A percentile compares a stretch with the other conserved stretches of the same genome.
These are phyloP conservation scores for Polydrusus tereticollis DNA, from an alignment of 2,888 invertebrate species.

Conservation along the genomic window DNA sequence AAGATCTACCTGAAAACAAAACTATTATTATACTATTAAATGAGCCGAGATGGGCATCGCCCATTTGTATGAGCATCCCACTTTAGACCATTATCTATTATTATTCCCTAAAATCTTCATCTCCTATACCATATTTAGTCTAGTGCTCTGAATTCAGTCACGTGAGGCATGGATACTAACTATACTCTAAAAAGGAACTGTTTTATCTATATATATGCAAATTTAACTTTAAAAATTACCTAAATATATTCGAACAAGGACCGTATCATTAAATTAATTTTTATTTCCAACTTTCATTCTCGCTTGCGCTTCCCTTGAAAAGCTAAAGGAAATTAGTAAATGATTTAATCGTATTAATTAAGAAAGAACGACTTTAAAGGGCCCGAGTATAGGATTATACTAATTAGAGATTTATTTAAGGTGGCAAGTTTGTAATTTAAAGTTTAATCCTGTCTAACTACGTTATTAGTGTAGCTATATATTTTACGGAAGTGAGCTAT, in stretches of 20 bases:
- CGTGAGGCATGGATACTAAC: too few relatives aligned
- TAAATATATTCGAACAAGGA: not conserved
- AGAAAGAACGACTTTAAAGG: constrained; percentile 27
- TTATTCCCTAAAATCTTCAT: too few relatives aligned
- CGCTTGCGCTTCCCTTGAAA: not conserved
- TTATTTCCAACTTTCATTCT: constrained; percentile 1
- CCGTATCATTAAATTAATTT: not conserved
- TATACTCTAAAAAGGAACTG: too few relatives aligned
- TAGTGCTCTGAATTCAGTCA: too few relatives aligned
- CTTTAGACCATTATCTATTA: too few relatives aligned
- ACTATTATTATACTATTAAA: too few relatives aligned
- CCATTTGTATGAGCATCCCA: too few relatives aligned
- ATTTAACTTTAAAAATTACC: not conserved
- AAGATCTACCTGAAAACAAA: too few relatives aligned
- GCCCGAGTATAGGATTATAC: constrained; percentile 51
- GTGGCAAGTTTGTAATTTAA: constrained; percentile 39
- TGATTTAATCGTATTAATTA: constrained; percentile 39
- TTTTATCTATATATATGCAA: too few relatives aligned
- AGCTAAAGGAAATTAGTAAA: constrained; percentile 20
- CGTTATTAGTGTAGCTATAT: not conserved
- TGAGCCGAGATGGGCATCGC: too few relatives aligned
- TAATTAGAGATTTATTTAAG: constrained; percentile 56
- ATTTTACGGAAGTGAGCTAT: constrained; percentile 5
- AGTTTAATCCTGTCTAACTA: constrained; percentile 1
- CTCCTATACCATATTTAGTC: too few relatives aligned